A percentile compares a stretch with the other conserved stretches of the same genome.
Evolutionary conservation across 1,140 invertebrate species (phyloP).

Genomic region (Asobara japonica): DNA sequence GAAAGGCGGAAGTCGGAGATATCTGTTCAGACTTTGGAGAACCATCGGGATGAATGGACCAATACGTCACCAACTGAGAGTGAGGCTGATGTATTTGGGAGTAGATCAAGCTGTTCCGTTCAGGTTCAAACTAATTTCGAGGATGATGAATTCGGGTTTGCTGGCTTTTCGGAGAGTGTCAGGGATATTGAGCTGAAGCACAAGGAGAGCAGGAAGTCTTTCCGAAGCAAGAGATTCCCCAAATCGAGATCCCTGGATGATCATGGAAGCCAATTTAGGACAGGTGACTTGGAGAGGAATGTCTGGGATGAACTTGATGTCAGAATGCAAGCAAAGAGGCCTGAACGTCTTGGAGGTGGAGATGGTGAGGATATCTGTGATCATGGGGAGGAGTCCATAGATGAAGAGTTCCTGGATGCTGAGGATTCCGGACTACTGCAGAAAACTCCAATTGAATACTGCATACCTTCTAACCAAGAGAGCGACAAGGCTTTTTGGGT

Average conservation of each 20-base stretch:
- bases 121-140: constrained; percentile 61
- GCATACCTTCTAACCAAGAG: constrained; percentile 51
- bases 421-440: constrained; percentile 49
- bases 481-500: constrained; percentile 62
- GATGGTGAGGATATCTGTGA: neutral
- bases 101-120: constrained; percentile 56
- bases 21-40: constrained; percentile 49
- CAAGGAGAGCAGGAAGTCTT: constrained; percentile 20
- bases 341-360: too few species aligned
- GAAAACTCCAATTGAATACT: constrained; percentile 52
- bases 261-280: too few species aligned
- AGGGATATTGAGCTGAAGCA: constrained; percentile 28
- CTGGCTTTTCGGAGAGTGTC: constrained; percentile 39
- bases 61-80: constrained; percentile 57
- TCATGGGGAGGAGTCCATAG: constrained; percentile 49
- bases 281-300: too few species aligned
- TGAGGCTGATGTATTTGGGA: constrained; percentile 48
- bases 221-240: constrained; percentile 23
- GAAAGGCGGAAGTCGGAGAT: constrained; percentile 60
- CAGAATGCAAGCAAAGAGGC: too few species aligned
- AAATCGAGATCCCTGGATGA: constrained; percentile 37
- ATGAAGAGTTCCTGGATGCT: constrained; percentile 57
- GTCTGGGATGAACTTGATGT: neutral
- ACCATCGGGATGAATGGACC: constrained; percentile 55
- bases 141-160: constrained; percentile 1